Evolutionary conservation across 2,113 vertebrate genomes (phyloP).

Genomic region (Sturnus vulgaris): DNA sequence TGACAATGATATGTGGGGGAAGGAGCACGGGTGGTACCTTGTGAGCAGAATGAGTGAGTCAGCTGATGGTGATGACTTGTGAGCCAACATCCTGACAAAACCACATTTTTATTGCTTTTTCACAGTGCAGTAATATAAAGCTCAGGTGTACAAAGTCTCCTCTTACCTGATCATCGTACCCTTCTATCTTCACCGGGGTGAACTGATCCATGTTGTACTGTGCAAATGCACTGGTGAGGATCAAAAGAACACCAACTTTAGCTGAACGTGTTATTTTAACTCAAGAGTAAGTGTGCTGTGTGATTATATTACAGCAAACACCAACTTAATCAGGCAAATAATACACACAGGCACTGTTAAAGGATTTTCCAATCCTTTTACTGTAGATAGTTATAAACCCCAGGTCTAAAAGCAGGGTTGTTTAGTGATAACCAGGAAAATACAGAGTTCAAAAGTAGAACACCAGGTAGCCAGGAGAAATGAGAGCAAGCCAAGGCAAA

Average conservation of each 20-base stretch:
- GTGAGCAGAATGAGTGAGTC: not conserved
- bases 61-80: not conserved
- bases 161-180: conserved; percentile 86
- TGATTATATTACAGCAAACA: not conserved
- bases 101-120: not conserved
- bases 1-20: not conserved
- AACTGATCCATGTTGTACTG: conserved; percentile 99
- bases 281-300: not conserved
- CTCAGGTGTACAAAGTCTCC: not conserved
- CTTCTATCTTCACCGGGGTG: conserved; percentile 88
- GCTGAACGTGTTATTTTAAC: not conserved
- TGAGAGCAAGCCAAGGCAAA: conserved; percentile 5
- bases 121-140: not conserved
- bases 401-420: not conserved
- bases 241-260: not conserved
- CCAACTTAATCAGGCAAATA: not conserved
- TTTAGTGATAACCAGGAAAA: not conserved
- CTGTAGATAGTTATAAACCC: not conserved
- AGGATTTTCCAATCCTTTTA: not conserved
- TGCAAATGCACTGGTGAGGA: conserved; percentile 86
- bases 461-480: not conserved
- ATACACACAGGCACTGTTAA: not conserved
- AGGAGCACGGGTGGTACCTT: not conserved
- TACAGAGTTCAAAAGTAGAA: conserved; percentile 27
- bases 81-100: not conserved